phyloP scores from a whole-genome alignment of 2,113 vertebrate species.

The Hippocampus comes region DNA sequence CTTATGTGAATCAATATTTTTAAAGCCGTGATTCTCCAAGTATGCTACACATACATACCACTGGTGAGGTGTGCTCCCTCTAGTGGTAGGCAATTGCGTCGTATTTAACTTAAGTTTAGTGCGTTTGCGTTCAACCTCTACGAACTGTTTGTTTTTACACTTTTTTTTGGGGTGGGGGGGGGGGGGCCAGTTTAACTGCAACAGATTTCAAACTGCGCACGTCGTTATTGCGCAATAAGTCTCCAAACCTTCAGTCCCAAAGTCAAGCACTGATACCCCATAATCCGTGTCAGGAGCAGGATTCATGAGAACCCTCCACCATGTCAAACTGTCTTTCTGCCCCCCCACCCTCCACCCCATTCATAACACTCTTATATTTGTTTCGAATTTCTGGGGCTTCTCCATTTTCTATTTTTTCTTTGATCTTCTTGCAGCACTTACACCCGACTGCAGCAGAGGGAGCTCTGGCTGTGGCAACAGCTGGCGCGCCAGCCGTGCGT shows the following conservation, averaged over 20 bases:
- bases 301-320: background rate
- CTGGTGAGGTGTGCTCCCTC: too few species aligned
- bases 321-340: background rate
- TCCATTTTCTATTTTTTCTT: background rate
- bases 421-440: conserved; percentile 4
- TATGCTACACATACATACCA: too few species aligned
- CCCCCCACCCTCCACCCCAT: too few species aligned
- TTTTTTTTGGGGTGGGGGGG: too few species aligned
- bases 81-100: too few species aligned
- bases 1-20: too few species aligned
- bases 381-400: background rate
- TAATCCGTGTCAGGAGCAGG: background rate
- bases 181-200: too few species aligned
- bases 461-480: conserved; percentile 50
- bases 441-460: conserved; percentile 61
- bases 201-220: too few species aligned
- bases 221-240: background rate
- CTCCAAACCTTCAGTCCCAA: background rate
- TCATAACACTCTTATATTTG: background rate
- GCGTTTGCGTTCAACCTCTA: too few species aligned
- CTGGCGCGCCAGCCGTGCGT: background rate
- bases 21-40: too few species aligned
- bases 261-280: background rate
- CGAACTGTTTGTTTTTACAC: too few species aligned
- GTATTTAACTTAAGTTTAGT: too few species aligned